phyloP scores from a whole-genome alignment of 2,797 vertebrate genomes.

The Chiloscyllium punctatum region DNA sequence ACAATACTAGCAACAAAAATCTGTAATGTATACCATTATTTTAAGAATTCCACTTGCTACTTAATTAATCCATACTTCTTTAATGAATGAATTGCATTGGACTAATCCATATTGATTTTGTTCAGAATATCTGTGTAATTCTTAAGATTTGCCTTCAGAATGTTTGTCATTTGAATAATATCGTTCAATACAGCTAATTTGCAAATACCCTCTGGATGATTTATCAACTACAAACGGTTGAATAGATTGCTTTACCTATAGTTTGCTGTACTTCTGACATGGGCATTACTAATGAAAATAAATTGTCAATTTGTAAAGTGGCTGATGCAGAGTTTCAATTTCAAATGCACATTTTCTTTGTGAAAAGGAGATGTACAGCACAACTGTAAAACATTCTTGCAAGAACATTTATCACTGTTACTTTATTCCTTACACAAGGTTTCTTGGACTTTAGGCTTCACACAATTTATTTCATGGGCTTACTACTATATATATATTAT shows the following conservation, averaged over 20 bases:
- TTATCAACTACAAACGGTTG: not conserved
- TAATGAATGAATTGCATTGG: not conserved
- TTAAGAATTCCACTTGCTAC: not conserved
- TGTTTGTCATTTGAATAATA: not conserved
- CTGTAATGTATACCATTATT: not conserved
- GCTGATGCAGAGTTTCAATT: not conserved
- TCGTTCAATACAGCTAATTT: not conserved
- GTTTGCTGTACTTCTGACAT: not conserved
- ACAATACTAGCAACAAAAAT: not conserved
- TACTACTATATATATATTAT: no score
- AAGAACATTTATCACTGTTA: not conserved
- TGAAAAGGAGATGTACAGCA: not conserved
- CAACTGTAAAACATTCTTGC: not conserved
- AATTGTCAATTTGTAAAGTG: not conserved
- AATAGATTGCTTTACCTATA: not conserved
- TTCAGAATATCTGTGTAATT: not conserved
- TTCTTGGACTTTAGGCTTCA: not conserved
- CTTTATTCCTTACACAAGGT: not conserved
- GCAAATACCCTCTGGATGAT: not conserved
- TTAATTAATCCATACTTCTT: not conserved
- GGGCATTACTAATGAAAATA: not conserved
- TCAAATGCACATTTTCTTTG: slow-evolving; percentile 5
- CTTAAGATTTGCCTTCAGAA: not conserved
- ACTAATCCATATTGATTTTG: not conserved
- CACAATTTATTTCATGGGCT: not conserved